Evolutionary conservation across 1,140 invertebrate species (phyloP).

Genomic region (Andricus grossulariae): DNA sequence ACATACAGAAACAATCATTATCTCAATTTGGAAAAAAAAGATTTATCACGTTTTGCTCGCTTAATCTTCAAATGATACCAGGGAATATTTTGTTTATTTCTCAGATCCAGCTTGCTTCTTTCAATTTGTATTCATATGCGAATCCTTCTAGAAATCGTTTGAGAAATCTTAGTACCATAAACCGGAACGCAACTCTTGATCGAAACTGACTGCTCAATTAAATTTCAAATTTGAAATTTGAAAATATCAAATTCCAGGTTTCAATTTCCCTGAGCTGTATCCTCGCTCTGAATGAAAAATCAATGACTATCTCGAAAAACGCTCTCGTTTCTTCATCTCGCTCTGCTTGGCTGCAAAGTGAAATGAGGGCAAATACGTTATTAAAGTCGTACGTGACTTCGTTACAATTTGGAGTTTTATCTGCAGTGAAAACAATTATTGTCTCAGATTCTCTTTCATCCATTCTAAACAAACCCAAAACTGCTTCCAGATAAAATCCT

Average conservation of each 20-base stretch:
- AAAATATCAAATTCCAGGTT: not conserved
- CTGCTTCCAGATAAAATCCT: not conserved
- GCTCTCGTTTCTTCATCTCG: not conserved
- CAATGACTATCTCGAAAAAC: not conserved
- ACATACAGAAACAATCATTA: too few species aligned
- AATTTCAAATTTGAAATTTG: not conserved
- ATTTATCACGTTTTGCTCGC: too few species aligned
- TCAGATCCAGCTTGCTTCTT: too few species aligned
- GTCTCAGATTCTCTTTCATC: conserved; percentile 1
- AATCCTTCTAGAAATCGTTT: too few species aligned
- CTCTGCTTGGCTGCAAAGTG: not conserved
- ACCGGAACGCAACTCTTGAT: not conserved
- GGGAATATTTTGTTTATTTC: too few species aligned
- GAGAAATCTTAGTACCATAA: too few species aligned
- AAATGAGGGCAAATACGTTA: conserved; percentile 9
- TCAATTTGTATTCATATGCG: too few species aligned
- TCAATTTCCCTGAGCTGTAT: not conserved
- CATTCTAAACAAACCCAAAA: not conserved
- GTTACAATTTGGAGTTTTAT: conserved; percentile 13
- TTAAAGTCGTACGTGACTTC: conserved; percentile 25
- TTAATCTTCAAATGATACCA: too few species aligned
- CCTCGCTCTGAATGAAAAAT: not conserved
- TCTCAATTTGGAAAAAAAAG: too few species aligned
- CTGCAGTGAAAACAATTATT: conserved; percentile 26
- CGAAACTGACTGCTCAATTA: not conserved